Base-by-base conservation (phyloP, 2,113 vertebrate genomes). In the Solea solea region DNA sequence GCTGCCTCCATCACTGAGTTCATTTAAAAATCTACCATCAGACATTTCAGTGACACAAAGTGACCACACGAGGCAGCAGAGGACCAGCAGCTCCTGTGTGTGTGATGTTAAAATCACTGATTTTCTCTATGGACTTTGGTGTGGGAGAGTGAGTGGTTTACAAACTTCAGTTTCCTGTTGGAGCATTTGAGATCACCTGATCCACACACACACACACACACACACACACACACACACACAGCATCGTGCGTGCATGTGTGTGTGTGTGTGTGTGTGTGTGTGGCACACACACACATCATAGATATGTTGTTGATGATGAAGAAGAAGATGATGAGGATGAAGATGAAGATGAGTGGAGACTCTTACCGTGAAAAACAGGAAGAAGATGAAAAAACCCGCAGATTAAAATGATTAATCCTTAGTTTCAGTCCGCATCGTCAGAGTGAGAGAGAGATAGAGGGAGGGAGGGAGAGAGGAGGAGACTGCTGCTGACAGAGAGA, bases 361-460 rank as follows among this genome's bases (percentile, higher is more conserved):
- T 21, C 21, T 21, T 21, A 21, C 21, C 21, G 21, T 21, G 53
- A 49, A 15, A 73, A 58, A 4, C 50, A 56, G 2, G 5, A 13
- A 45, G 2, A 2, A 8, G 52, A 46, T 11, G 25, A 28, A 11
- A 9, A 16, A 50, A 0, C 12, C 45, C 0, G 28, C 2, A 21
- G 54, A 45, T 1, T 28, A 11, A 50, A 70, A 84, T 71, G 21
- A 90, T 87, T 85, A 84, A 91, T 91, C 87, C 92, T 74, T 61
- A 76, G 76, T 76, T 75, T 78, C 82, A 64, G 86, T 45, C 80
- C 83, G 90, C 93, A 93, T 93, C 80, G 86, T 91, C 21, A 21
- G 21, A 21, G 21, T 21, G 21, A 21, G 21, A 21, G 21, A 21
- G 21, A 1, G 21, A 21, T 80, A 48, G 66, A 81, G 74, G 39